Base-by-base conservation (phyloP, 2,888 invertebrate genomes). In the Tenthredo mesomela region DNA sequence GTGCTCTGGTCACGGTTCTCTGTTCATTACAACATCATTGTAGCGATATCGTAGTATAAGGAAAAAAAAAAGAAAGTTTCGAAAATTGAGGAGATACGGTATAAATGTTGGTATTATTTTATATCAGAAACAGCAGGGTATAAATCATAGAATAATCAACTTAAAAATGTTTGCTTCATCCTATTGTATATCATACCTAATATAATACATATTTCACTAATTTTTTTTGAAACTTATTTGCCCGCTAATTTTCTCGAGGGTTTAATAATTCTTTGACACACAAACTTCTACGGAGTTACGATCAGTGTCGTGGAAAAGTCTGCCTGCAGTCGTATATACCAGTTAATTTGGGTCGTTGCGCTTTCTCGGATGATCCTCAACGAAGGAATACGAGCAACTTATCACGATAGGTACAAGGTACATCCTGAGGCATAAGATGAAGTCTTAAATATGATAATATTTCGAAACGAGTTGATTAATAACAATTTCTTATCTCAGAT, bases 341-440 rank as follows among this genome's bases (percentile, higher is more conserved):
- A 9, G 73, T 29, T 29, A 33, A 77, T 77, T 33, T 77, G 77
- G 77, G 77, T 77, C 77, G 33, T 50, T 77, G 77, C 77, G 33
- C 77, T 77, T 77, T 77, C 77, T 47, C 77, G 25, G 77, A 25
- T 29, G 50, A 50, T 77, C 54, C 29, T 33, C 15, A 65, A 25
- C 29, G 65, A 65, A 33, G 6, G 67, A 18, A 29, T 67, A 67
- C 6, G 18, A 54, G 54, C 6, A n/a, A 54, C 7, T 54, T 54
- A 7, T 54, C n/a, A 18, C 25, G 67, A n/a, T 67, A 33, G 67
- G 33, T 67, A 33, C 5, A 33, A 33, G 4, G 33, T 67, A 25
- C 25, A 61, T 25, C n/a, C 21, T 15, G 29, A 25, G 29, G 10
- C 29, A 67, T 29, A 33, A n/a, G n/a, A 61, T 25, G 25, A 18